Percentiles rank a stretch among this genome's conserved stretches.
phyloP scores from a whole-genome alignment of 2,888 invertebrate species.

The Drosophila kuntzei region DNA sequence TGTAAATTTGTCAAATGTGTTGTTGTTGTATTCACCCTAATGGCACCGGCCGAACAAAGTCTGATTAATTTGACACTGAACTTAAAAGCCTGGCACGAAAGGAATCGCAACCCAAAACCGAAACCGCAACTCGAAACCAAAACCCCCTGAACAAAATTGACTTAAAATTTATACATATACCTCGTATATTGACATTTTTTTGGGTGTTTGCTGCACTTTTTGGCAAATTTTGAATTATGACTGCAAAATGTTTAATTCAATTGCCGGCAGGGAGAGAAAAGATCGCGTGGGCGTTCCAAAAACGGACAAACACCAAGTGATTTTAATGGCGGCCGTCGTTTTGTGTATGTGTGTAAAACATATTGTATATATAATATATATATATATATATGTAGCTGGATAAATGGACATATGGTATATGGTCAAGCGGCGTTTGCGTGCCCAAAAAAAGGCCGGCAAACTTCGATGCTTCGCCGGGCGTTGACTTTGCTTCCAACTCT shows the following conservation, averaged over 20 bases:
- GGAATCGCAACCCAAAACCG: conserved; percentile 44
- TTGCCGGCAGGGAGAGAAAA: conserved; percentile 27
- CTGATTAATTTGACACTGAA: conserved; percentile 79
- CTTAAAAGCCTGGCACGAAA: conserved; percentile 65
- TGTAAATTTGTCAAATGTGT: conserved; percentile 59
- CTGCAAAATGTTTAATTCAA: conserved; percentile 61
- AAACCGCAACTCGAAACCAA: conserved; percentile 14
- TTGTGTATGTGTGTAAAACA: conserved; percentile 20
- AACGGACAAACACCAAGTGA: conserved; percentile 70
- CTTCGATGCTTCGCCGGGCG: conserved; percentile 52
- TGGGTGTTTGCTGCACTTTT: conserved; percentile 63
- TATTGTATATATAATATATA: conserved; percentile 8
- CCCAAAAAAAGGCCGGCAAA: conserved; percentile 73
- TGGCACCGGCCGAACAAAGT: conserved; percentile 60
- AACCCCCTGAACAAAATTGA: conserved; percentile 31
- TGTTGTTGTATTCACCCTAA: conserved; percentile 23
- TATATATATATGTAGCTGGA: conserved; percentile 12
- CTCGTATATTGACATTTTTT: conserved; percentile 41
- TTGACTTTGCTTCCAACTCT: conserved; percentile 62
- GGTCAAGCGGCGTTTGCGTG: conserved; percentile 71
- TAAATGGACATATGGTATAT: conserved; percentile 42
- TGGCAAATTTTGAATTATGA: conserved; percentile 72
- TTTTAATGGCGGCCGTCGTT: conserved; percentile 63
- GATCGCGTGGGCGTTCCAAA: conserved; percentile 70
- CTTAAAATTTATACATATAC: conserved; percentile 67